Percentiles rank a stretch among this genome's conserved stretches.
phyloP scores from a whole-genome alignment of 2,113 vertebrate species.

The Melozone crissalis region DNA sequence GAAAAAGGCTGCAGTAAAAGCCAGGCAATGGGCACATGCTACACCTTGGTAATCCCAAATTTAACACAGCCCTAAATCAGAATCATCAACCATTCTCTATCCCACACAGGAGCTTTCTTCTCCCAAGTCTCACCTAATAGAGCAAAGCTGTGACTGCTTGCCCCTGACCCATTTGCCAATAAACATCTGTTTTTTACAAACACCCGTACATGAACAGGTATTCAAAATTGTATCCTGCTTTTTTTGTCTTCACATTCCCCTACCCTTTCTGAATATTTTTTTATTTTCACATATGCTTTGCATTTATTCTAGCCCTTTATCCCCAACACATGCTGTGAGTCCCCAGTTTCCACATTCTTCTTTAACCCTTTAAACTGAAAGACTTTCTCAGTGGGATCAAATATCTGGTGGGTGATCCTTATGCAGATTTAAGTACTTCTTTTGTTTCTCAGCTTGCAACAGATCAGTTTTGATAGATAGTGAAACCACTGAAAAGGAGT shows the following conservation, averaged over 20 bases:
- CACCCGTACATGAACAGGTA: background rate
- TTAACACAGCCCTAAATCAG: background rate
- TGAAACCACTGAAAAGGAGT: background rate
- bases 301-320: constrained; percentile 23
- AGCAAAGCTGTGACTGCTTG: background rate
- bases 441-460: background rate
- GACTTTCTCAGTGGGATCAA: background rate
- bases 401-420: constrained; percentile 17
- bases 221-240: background rate
- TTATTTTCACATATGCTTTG: constrained; percentile 18
- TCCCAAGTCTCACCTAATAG: background rate
- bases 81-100: background rate
- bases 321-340: fast-evolving
- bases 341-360: background rate
- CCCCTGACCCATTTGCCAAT: background rate
- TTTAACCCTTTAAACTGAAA: constrained; percentile 8
- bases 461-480: background rate
- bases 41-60: background rate
- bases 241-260: background rate
- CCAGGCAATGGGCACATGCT: fast-evolving
- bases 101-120: background rate
- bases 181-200: background rate
- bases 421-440: background rate
- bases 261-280: background rate
- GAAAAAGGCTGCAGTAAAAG: background rate